Conservation (phyloP, 2,888 invertebrate species). For the Morinoia aosen region DNA sequence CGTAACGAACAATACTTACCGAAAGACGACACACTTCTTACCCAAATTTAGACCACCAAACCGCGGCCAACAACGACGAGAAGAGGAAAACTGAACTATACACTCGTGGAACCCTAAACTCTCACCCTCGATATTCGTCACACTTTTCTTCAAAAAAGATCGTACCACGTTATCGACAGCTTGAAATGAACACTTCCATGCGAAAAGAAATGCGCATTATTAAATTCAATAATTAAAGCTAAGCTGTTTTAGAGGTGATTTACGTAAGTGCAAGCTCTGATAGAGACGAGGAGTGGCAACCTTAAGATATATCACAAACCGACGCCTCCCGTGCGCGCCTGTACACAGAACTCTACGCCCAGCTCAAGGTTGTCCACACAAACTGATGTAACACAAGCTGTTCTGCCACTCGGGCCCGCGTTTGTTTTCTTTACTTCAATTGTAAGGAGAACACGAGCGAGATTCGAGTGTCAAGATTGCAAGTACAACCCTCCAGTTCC, state of each 20-base stretch:
- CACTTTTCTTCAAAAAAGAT: background rate
- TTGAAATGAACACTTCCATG: background rate
- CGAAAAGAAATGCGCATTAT: background rate
- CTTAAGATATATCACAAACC: constrained; percentile 37
- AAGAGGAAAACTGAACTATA: background rate
- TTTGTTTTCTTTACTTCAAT: background rate
- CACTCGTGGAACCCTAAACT: background rate
- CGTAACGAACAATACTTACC: background rate
- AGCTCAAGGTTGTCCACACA: background rate
- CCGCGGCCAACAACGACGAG: background rate
- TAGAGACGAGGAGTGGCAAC: background rate
- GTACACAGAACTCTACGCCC: background rate
- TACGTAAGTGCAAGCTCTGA: background rate
- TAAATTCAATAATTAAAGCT: background rate
- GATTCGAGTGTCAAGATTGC: background rate
- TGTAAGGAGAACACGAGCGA: background rate
- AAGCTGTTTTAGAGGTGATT: background rate
- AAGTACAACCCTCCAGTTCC: background rate
- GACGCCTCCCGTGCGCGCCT: background rate
- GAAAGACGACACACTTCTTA: background rate
- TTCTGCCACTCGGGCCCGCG: background rate
- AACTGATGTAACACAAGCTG: background rate
- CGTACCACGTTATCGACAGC: background rate
- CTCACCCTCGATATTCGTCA: background rate
- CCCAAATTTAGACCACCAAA: background rate